These are phyloP conservation scores for Salmo trutta DNA, from an alignment of 2,797 vertebrate genomes.

Conservation along the genomic window DNA sequence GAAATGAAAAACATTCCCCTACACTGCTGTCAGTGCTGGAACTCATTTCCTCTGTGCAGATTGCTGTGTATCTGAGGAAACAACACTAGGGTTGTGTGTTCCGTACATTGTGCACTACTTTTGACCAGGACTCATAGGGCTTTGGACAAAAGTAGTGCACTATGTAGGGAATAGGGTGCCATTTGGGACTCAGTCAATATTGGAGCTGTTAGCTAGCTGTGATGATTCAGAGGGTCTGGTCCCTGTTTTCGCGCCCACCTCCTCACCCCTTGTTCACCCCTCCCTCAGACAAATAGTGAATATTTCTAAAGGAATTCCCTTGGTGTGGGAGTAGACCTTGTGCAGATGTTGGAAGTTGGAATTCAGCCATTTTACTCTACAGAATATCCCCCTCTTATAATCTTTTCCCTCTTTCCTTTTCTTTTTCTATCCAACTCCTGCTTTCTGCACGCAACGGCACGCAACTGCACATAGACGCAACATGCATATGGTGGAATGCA, in stretches of 20 bases:
- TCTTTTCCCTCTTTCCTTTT: background rate
- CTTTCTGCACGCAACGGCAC: background rate
- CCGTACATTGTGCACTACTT: background rate
- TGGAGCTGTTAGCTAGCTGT: constrained; percentile 20
- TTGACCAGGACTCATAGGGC: background rate
- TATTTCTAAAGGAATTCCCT: constrained; percentile 58
- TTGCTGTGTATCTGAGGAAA: constrained; percentile 36
- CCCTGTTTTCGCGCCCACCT: background rate
- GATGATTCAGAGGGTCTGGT: constrained; percentile 27
- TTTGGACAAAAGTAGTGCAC: background rate
- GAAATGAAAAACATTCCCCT: constrained; percentile 62
- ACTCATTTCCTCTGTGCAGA: constrained; percentile 65
- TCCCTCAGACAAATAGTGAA: constrained; percentile 38
- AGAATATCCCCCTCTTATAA: background rate
- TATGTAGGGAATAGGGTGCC: background rate
- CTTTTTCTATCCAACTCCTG: background rate
- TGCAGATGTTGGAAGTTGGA: constrained; percentile 54
- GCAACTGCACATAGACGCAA: background rate
- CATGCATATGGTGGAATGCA: constrained; percentile 48
- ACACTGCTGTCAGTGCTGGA: constrained; percentile 46
- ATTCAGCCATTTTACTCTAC: constrained; percentile 21
- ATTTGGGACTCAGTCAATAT: constrained; percentile 18
- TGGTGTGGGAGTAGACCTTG: constrained; percentile 60
- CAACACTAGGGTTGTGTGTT: constrained; percentile 14
- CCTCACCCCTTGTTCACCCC: background rate